Conservation (phyloP, 1,140 invertebrate genomes). For the Goniozus legneri region DNA sequence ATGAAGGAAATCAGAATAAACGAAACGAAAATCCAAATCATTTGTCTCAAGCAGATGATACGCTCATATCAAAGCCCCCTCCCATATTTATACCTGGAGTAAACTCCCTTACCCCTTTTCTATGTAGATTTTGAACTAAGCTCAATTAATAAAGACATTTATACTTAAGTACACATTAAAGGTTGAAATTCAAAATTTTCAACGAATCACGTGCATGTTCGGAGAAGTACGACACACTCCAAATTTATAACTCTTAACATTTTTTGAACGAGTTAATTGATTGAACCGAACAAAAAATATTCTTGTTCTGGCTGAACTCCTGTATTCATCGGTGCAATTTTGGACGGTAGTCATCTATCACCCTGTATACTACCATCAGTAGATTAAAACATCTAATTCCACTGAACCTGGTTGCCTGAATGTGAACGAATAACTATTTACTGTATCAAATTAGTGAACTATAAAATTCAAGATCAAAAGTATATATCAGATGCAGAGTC, state of each 20-base stretch:
- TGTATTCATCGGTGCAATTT: constrained; percentile 35
- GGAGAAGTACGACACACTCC: constrained; percentile 30
- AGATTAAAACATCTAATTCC: too few species aligned
- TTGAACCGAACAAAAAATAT: too few species aligned
- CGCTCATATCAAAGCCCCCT: background rate
- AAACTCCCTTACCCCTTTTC: constrained; percentile 22
- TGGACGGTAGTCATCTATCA: constrained; percentile 34
- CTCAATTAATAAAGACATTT: constrained; percentile 40
- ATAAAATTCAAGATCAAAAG: too few species aligned
- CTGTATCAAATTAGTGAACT: too few species aligned
- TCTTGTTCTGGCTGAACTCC: constrained; percentile 19
- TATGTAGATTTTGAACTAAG: constrained; percentile 36
- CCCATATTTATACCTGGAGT: constrained; percentile 1
- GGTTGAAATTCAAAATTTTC: constrained; percentile 20
- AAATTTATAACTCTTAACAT: too few species aligned
- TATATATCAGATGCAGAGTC: too few species aligned
- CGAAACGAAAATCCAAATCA: background rate
- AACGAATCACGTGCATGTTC: constrained; percentile 46
- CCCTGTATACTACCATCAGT: too few species aligned
- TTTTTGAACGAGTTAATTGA: too few species aligned
- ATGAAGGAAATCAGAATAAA: too few species aligned
- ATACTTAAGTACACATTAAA: constrained; percentile 32
- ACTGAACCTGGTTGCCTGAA: too few species aligned
- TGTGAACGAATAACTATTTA: too few species aligned
- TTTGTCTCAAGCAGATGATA: constrained; percentile 1